Conservation (phyloP, 2,113 vertebrate genomes). For the Xenus cinereus region DNA sequence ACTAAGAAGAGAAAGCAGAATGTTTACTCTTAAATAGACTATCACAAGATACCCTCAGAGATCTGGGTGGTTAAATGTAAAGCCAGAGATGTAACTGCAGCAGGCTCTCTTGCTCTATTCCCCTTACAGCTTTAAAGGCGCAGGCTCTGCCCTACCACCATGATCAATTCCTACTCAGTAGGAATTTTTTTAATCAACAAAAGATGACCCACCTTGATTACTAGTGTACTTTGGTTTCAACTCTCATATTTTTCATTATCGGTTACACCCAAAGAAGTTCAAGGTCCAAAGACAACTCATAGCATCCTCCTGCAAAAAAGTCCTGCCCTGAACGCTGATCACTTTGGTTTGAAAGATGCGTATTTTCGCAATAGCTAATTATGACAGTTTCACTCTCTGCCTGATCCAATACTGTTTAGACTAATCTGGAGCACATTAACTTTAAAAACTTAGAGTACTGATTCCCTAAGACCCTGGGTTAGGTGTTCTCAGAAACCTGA, state of each 20-base stretch:
- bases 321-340: background rate
- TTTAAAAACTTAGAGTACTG: background rate
- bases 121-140: background rate
- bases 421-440: background rate
- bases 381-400: background rate
- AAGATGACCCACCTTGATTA: background rate
- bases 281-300: constrained; percentile 1
- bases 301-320: background rate
- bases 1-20: background rate
- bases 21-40: background rate
- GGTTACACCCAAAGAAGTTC: constrained; percentile 26
- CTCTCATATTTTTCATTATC: background rate
- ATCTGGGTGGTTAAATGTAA: background rate
- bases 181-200: background rate
- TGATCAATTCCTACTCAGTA: background rate
- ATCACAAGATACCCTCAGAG: background rate
- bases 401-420: background rate
- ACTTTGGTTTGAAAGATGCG: background rate
- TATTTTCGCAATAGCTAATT: background rate
- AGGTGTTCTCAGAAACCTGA: background rate
- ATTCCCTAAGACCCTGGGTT: background rate
- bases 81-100: background rate
- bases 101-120: background rate
- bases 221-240: background rate
- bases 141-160: background rate